A percentile compares a stretch with the other conserved stretches of the same genome.
phyloP scores from a whole-genome alignment of 2,797 vertebrate genomes.

The Atherinosoma microstoma region DNA sequence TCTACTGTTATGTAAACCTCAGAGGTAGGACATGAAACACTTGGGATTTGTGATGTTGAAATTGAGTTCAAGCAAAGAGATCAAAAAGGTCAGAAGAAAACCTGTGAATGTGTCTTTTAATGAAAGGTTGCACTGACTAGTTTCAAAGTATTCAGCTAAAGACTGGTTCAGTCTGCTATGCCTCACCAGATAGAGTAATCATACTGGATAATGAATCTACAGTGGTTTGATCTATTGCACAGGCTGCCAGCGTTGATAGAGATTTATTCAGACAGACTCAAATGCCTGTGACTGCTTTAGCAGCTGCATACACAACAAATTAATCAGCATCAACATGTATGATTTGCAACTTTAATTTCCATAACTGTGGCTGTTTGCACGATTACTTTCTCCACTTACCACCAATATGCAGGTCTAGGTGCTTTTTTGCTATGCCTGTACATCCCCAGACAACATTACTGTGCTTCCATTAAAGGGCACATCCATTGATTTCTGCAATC shows the following conservation, averaged over 20 bases:
- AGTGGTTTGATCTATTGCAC: conserved; percentile 15
- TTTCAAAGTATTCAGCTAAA: conserved; percentile 2
- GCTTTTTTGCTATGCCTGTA: conserved; percentile 5
- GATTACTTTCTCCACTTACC: conserved; percentile 6
- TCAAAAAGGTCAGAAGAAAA: conserved; percentile 37
- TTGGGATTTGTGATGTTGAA: conserved; percentile 49
- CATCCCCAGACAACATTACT: conserved; percentile 14
- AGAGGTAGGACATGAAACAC: conserved; percentile 51
- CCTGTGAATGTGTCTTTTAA: conserved; percentile 30
- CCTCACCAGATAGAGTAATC: conserved; percentile 3
- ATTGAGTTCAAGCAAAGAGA: conserved; percentile 25
- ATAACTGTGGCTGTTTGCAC: conserved; percentile 1
- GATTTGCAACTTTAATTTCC: background rate
- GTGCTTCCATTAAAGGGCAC: conserved; percentile 38
- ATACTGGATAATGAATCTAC: conserved; percentile 19
- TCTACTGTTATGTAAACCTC: conserved; percentile 61
- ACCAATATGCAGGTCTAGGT: conserved; percentile 12
- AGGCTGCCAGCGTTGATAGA: conserved; percentile 23
- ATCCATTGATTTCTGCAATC: conserved; percentile 47
- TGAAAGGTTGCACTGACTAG: conserved; percentile 7
- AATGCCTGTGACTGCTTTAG: background rate
- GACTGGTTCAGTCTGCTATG: conserved; percentile 13
- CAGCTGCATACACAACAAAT: background rate
- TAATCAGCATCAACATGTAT: background rate
- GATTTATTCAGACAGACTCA: conserved; percentile 20